A percentile compares a stretch with the other conserved stretches of the same genome.
phyloP scores from a whole-genome alignment of 1,140 invertebrate genomes.

The Araneus ventricosus region DNA sequence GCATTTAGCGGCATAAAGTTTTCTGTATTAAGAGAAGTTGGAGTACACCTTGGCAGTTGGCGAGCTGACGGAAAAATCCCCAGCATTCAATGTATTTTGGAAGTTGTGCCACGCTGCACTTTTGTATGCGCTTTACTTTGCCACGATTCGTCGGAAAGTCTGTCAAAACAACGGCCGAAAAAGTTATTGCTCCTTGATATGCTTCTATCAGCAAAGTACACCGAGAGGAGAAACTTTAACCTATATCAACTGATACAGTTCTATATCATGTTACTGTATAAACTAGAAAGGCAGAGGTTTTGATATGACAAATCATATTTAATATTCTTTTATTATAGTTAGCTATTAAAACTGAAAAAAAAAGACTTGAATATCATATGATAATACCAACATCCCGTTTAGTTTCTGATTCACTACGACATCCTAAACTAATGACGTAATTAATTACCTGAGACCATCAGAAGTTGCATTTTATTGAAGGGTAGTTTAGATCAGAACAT shows the following conservation, averaged over 20 bases:
- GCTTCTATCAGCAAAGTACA: not conserved
- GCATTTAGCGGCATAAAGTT: no score
- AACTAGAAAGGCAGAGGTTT: conserved; percentile 20
- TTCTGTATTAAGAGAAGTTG: no score
- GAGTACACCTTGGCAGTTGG: no score
- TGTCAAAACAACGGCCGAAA: no score
- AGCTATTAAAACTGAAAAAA: not conserved
- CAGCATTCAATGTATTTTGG: no score
- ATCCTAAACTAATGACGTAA: no score
- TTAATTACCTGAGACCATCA: conserved; percentile 21
- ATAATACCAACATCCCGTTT: not conserved
- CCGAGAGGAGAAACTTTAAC: not conserved
- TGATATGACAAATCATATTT: conserved; percentile 9
- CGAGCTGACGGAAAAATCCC: no score
- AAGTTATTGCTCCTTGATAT: conserved; percentile 9
- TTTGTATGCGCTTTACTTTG: no score
- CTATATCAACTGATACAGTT: not conserved
- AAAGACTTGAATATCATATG: not conserved
- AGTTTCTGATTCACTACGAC: not conserved
- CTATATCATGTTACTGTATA: not conserved
- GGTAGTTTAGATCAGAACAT: not conserved
- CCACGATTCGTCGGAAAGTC: no score
- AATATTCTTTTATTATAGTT: not conserved
- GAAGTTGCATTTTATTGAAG: not conserved
- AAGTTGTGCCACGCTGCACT: no score